Evolutionary conservation across 2,113 vertebrate genomes (phyloP).

Genomic region (Numenius arquata): DNA sequence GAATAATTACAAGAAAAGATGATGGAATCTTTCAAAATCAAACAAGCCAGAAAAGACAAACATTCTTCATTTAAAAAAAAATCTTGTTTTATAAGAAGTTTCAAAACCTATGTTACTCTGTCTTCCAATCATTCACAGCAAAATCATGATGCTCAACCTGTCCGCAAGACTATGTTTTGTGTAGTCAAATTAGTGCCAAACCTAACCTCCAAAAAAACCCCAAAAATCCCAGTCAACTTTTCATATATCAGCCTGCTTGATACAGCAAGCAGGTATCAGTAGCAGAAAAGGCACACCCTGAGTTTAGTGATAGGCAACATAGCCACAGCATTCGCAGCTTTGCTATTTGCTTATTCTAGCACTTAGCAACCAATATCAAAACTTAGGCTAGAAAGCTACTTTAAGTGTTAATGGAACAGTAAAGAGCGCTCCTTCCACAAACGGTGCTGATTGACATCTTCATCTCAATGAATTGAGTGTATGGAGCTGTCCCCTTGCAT

Average conservation of each 20-base stretch:
- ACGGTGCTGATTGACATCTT: background rate
- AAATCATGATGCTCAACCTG: background rate
- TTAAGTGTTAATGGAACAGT: background rate
- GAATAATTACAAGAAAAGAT: background rate
- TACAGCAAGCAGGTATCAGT: background rate
- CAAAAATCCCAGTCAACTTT: background rate
- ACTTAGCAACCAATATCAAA: background rate
- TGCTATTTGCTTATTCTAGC: background rate
- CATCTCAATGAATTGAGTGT: background rate
- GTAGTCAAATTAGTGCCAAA: background rate
- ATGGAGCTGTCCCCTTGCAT: background rate
- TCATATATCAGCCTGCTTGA: background rate
- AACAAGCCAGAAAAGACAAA: background rate
- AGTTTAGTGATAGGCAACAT: background rate
- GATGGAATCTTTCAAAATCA: background rate
- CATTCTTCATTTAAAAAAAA: background rate
- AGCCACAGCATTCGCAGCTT: background rate
- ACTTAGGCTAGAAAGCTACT: background rate
- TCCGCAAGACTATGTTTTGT: background rate
- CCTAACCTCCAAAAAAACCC: background rate
- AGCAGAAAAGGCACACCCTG: background rate
- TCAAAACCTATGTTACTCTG: background rate
- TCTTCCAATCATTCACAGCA: background rate
- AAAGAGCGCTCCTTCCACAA: background rate
- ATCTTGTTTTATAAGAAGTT: background rate